Base-by-base conservation (phyloP, 2,888 invertebrate species). In the Parnassius orleans region DNA sequence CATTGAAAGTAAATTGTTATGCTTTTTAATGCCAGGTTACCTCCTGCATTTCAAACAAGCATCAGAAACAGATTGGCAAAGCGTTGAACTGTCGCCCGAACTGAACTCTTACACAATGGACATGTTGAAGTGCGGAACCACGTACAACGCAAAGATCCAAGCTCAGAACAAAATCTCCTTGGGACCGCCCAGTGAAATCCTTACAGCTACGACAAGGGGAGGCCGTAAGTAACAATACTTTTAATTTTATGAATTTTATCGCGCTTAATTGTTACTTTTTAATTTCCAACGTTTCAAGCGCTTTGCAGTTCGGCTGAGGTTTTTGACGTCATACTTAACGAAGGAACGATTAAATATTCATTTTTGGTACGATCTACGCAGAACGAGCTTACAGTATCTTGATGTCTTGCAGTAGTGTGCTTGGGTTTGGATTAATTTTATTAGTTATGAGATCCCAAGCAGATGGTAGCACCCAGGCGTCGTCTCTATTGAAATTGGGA, bases 81-180 rank as follows among this genome's bases (percentile, higher is more conserved):
- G 93, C 68, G 92, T 95, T 7, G 94, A 95, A 66, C 84, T 97
- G 53, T 95, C 96, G 24, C 94, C 96, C 0, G 96, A 96, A 74
- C 93, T 95, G 65, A 93, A 93, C 5, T 94, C 95, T 0, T 94
- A 94, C 76, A 94, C 94, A 0, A 88, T 96, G 72, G 94, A 95
- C 61, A 94, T 94, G 76, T 87, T 97, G 0, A 94, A 94, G 69
- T 97, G 97, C 73, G 97, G 97, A 0, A 95, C 96, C 0, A 92
- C 93, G 0, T 97, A 97, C 79, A 93, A 94, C 70, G 94, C 96
- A 1, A 94, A 94, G 68, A 91, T 97, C 64, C 94, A 94, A 41
- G 96, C 96, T 0, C 93, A 93, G 64, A 97, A 97, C 84, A 93
- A 94, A 70, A 95, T 96, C 43, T 96, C 97, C 0, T 92, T 93